These are phyloP conservation scores for Mormyrus iriodes DNA, from an alignment of 2,113 vertebrate species.

Conservation along the genomic window DNA sequence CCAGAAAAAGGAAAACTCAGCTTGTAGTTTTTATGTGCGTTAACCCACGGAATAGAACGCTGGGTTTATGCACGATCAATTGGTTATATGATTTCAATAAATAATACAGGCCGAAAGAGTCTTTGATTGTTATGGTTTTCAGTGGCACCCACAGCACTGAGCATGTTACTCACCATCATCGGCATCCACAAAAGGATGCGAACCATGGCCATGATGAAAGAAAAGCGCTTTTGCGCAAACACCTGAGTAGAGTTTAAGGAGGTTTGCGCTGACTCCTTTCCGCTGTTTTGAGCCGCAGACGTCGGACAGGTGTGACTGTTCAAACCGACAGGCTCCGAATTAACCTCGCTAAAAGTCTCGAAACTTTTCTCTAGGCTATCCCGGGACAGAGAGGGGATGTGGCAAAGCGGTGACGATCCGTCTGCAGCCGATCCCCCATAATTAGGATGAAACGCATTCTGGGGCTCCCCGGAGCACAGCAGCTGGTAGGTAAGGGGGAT, in stretches of 20 bases:
- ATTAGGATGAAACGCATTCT: constrained; percentile 51
- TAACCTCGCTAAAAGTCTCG: constrained; percentile 52
- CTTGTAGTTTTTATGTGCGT: background rate
- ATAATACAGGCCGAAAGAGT: background rate
- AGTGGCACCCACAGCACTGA: background rate
- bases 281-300: constrained; percentile 30
- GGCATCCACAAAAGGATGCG: constrained; percentile 88
- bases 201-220: constrained; percentile 79
- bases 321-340: constrained; percentile 36
- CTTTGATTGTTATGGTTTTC: background rate
- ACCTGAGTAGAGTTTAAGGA: constrained; percentile 54
- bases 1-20: background rate
- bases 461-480: constrained; percentile 77
- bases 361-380: constrained; percentile 60
- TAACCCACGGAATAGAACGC: background rate
- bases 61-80: background rate
- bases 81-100: background rate
- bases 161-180: constrained; percentile 79
- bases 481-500: constrained; percentile 73
- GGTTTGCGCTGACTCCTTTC: constrained; percentile 28
- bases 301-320: constrained; percentile 40
- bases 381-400: constrained; percentile 51
- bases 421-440: constrained; percentile 51
- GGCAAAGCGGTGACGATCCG: constrained; percentile 53
- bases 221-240: constrained; percentile 89